phyloP scores from a whole-genome alignment of 2,113 vertebrate species.

The Marmota flaviventris region DNA sequence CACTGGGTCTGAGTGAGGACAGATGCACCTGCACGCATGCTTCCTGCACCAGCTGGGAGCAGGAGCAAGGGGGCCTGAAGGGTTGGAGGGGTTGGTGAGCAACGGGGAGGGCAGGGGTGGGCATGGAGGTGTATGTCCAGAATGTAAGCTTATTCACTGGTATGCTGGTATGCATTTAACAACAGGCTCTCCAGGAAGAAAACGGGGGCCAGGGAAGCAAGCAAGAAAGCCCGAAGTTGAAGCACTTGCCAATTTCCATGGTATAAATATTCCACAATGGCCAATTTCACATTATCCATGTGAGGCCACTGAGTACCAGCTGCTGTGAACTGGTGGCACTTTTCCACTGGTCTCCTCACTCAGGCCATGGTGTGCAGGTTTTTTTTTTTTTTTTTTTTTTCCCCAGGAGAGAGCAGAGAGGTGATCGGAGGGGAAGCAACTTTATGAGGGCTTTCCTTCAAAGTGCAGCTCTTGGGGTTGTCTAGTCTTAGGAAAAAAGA shows the following conservation, averaged over 20 bases:
- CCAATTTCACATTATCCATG: neutral
- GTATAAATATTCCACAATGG: neutral
- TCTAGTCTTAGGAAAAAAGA: neutral
- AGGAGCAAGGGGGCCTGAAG: neutral
- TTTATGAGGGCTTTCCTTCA: neutral
- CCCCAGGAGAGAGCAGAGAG: neutral
- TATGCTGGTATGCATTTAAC: neutral
- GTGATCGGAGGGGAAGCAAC: neutral
- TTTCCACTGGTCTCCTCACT: neutral
- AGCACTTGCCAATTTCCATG: neutral
- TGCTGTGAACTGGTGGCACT: neutral
- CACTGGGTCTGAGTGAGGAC: too few relatives aligned
- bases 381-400: too few relatives aligned
- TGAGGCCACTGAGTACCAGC: neutral
- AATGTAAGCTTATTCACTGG: neutral
- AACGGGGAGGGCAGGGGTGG: neutral
- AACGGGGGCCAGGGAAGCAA: too few relatives aligned
- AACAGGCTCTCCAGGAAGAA: neutral
- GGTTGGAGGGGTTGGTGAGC: neutral
- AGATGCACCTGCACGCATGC: accelerated
- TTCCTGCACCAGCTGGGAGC: neutral
- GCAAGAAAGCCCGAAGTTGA: neutral
- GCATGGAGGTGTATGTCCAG: neutral
- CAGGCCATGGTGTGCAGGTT: neutral
- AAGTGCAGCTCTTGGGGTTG: neutral